Base-by-base conservation (phyloP, 35 echinoderm and acorn worm species). In the Amphiura filiformis region DNA sequence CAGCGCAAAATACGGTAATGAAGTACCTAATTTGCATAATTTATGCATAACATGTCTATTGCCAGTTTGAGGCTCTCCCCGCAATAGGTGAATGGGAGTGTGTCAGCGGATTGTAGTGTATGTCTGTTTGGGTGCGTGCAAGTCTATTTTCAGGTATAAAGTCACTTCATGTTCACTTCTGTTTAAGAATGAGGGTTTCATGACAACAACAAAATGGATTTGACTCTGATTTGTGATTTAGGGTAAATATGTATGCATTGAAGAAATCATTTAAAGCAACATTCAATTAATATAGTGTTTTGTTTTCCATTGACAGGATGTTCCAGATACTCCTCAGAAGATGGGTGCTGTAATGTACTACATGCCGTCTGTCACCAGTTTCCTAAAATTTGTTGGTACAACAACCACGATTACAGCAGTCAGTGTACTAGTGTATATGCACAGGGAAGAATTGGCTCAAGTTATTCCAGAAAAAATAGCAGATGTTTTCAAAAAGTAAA, bases 361-460 rank as follows among this genome's bases (percentile, higher is more conserved):
- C 31, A 47, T 56, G 22, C 81, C 81, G 32, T 83, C 81, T 13
- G 81, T 83, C 26, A 32, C 81, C 23, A 32, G 39, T 34, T 83
- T 83, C 31, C 81, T 83, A 14, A 83, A 83, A 28, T 34, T 83
- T 32, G 41, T 47, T 20, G 81, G 81, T 13, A 41, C 31, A 14
- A 26, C 81, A 2, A 20, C 52, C 14, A 47, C 39, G 38, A 39
- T 83, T 1, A 32, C 39, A 20, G 40, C 81, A 1, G 47, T 56
- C 12, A 31, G 39, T 17, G n/a, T 47, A 28, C 26, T 83, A 18
- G 23, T 56, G 1, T 83, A 83, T 47, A n/a, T 56, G 1, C 42
- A 49, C 42, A 83, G 40, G 15, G 31, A 83, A 28, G 52, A 47
- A 47, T 31, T 83, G 34, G 0, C 20, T 26, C 41, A 56, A 26